Percentiles rank a stretch among this genome's conserved stretches.
Evolutionary conservation across 2,888 invertebrate genomes (phyloP).

Genomic region (Ligdia adustata): DNA sequence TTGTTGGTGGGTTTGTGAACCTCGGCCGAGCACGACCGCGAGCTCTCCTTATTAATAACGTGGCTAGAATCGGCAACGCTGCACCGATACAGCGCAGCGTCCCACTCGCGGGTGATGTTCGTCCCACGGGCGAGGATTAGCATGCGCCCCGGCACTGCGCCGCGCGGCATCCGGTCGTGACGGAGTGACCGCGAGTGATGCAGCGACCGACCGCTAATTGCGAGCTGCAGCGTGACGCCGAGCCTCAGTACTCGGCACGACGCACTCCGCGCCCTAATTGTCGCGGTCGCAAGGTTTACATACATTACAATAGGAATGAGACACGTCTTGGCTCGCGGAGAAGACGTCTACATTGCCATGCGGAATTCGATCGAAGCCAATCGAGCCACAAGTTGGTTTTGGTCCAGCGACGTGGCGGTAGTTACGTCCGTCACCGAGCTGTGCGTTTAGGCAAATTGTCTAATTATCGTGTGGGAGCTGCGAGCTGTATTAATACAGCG

Average conservation of each 20-base stretch:
- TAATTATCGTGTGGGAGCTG: constrained; percentile 64
- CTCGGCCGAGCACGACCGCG: constrained; percentile 58
- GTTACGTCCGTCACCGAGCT: constrained; percentile 24
- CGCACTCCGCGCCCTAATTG: constrained; percentile 66
- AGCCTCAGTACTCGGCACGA: too few species aligned
- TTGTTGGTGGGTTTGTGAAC: constrained; percentile 59
- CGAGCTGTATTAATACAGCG: constrained; percentile 61
- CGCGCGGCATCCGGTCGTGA: constrained; percentile 39
- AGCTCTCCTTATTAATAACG: constrained; percentile 76
- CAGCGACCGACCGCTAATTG: constrained; percentile 64
- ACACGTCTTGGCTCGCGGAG: constrained; percentile 61
- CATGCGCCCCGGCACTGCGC: constrained; percentile 47
- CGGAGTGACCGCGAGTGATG: constrained; percentile 42
- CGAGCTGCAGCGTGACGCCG: constrained; percentile 60
- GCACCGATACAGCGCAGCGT: constrained; percentile 20
- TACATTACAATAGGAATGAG: constrained; percentile 78
- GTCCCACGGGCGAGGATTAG: constrained; percentile 38
- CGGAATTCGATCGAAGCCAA: constrained; percentile 41
- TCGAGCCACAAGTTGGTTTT: constrained; percentile 24
- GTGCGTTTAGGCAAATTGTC: constrained; percentile 67
- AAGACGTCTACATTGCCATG: constrained; percentile 40
- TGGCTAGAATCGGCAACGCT: constrained; percentile 69
- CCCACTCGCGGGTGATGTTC: constrained; percentile 22
- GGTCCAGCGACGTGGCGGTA: constrained; percentile 3
- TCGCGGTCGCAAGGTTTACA: constrained; percentile 73